These are phyloP conservation scores for Gavia stellata DNA, from an alignment of 2,113 vertebrate genomes.

Conservation along the genomic window DNA sequence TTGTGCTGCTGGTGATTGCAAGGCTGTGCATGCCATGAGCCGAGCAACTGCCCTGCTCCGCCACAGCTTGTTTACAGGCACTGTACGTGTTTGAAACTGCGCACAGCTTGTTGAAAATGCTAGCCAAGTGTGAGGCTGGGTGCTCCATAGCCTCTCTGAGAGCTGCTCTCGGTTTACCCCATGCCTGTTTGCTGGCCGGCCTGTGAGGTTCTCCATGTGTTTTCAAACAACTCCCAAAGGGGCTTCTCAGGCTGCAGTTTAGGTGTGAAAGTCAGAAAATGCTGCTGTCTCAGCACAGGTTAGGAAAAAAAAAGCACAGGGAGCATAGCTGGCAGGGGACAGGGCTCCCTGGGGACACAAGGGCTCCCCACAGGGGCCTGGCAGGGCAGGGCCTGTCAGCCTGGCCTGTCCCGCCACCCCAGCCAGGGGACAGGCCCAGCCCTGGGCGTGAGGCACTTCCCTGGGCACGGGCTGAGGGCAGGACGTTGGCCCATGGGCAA, in stretches of 20 bases:
- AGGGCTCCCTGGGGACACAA: not conserved
- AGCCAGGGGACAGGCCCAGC: too few species aligned
- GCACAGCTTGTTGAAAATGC: rapidly evolving
- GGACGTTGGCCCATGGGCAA: rapidly evolving
- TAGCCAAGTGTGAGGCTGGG: rapidly evolving
- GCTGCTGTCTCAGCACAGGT: rapidly evolving
- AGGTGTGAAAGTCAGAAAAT: not conserved
- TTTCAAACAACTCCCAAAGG: not conserved
- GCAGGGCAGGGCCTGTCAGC: not conserved
- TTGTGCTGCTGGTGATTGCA: rapidly evolving
- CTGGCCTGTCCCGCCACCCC: not conserved
- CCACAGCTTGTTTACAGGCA: not conserved
- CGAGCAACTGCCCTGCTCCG: not conserved
- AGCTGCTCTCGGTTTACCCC: not conserved
- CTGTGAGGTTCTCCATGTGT: rapidly evolving
- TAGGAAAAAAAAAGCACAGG: too few species aligned
- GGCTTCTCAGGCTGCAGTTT: not conserved
- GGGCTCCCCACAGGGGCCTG: not conserved
- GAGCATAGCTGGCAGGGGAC: not conserved
- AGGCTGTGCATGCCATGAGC: not conserved
- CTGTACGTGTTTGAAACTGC: rapidly evolving
- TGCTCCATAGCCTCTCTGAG: not conserved
- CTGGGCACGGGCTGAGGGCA: not conserved
- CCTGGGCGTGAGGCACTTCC: not conserved
- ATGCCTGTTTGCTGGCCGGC: rapidly evolving